These are phyloP conservation scores for Telmatherina bonti DNA, from an alignment of 2,797 vertebrate species.

Conservation along the genomic window DNA sequence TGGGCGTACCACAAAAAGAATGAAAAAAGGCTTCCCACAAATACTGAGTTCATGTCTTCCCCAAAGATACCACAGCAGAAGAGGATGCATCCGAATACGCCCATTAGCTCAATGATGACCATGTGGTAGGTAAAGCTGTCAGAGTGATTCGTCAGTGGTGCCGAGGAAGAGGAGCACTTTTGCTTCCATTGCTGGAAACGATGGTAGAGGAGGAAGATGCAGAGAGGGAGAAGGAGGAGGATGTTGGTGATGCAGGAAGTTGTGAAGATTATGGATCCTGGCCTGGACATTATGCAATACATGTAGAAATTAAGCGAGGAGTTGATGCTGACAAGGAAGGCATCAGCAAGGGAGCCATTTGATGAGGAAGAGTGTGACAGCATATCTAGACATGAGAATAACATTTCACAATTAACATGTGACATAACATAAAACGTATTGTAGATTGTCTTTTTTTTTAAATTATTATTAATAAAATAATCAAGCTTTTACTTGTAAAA, in stretches of 20 bases:
- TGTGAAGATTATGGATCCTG: neutral
- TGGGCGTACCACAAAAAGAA: neutral
- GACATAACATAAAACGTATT: too few relatives aligned
- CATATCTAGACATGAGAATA: constrained; percentile 3
- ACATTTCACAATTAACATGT: too few relatives aligned
- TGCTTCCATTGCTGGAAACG: constrained; percentile 5
- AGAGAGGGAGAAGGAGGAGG: constrained; percentile 26
- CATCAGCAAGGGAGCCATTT: neutral
- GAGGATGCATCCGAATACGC: neutral
- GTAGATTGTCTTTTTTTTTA: too few relatives aligned
- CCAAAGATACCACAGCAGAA: neutral
- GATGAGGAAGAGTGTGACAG: neutral
- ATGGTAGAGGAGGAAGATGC: constrained; percentile 14
- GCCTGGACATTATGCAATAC: neutral
- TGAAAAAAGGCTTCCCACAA: neutral
- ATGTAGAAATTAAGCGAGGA: fast-evolving
- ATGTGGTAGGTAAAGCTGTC: constrained; percentile 42
- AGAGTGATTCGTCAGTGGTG: neutral
- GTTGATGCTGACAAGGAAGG: neutral
- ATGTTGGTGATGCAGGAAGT: neutral
- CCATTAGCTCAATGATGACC: constrained; percentile 19
- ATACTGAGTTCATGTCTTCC: fast-evolving
- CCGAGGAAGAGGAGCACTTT: neutral
- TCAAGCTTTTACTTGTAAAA: too few relatives aligned
- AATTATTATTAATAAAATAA: too few relatives aligned